These are phyloP conservation scores for Vanessa atalanta DNA, from an alignment of 1,140 invertebrate species.

Conservation along the genomic window DNA sequence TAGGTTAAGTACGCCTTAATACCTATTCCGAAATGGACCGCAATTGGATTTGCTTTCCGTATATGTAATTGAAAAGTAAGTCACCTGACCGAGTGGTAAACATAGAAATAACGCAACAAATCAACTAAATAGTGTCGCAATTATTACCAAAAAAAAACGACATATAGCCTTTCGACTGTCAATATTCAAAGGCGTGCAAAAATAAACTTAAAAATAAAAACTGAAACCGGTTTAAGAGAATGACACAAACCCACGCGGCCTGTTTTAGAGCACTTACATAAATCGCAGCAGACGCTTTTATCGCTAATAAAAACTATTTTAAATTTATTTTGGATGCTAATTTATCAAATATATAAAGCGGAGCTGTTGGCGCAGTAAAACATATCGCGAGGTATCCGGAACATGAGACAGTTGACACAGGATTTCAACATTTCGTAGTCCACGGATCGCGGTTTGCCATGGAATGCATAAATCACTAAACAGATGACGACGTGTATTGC, in stretches of 20 bases:
- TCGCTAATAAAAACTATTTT: slow-evolving; percentile 48
- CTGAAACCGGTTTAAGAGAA: slow-evolving; percentile 47
- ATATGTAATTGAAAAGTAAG: slow-evolving; percentile 32
- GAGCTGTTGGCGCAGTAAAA: slow-evolving; percentile 22
- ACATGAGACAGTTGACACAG: slow-evolving; percentile 25
- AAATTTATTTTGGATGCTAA: slow-evolving; percentile 46
- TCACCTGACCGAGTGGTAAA: slow-evolving; percentile 13
- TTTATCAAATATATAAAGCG: slow-evolving; percentile 42
- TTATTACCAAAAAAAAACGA: slow-evolving; percentile 19
- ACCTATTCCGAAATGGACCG: slow-evolving; percentile 36
- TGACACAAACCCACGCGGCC: slow-evolving; percentile 52
- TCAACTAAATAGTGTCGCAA: slow-evolving; percentile 32
- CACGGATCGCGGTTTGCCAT: slow-evolving; percentile 32
- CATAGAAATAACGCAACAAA: slow-evolving; percentile 19
- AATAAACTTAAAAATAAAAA: slow-evolving; percentile 49
- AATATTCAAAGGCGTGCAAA: slow-evolving; percentile 29
- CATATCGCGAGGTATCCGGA: slow-evolving; percentile 43
- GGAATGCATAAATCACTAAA: slow-evolving; percentile 46
- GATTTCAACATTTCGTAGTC: slow-evolving; percentile 40
- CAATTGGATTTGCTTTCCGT: slow-evolving; percentile 35
- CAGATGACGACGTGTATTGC: slow-evolving; percentile 41
- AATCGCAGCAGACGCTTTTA: slow-evolving; percentile 53
- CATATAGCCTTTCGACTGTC: slow-evolving; percentile 27
- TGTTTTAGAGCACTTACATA: slow-evolving; percentile 64
- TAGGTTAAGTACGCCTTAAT: slow-evolving; percentile 53